Conservation (phyloP, 2,888 invertebrate species). For the Hypselothyrea guttata region DNA sequence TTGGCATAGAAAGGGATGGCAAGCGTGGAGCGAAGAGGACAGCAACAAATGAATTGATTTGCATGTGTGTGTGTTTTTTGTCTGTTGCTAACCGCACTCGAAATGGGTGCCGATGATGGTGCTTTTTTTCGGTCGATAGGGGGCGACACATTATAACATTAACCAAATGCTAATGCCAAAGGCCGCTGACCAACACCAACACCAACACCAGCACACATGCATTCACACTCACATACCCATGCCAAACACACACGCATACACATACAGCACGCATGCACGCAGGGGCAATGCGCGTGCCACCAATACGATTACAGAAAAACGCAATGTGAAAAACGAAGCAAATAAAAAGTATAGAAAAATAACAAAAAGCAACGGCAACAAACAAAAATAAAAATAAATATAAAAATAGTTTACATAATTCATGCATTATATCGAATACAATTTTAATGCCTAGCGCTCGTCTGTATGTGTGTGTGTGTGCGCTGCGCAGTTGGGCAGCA, state of each 20-base stretch:
- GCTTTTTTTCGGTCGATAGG: constrained; percentile 45
- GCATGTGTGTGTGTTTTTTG: constrained; percentile 10
- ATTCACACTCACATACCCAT: constrained; percentile 9
- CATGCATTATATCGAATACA: constrained; percentile 78
- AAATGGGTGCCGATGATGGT: constrained; percentile 42
- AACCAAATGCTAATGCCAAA: constrained; percentile 75
- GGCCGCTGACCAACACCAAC: constrained; percentile 47
- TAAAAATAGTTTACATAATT: constrained; percentile 78
- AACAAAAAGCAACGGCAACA: constrained; percentile 54
- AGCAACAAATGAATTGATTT: constrained; percentile 8
- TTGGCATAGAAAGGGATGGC: constrained; percentile 38
- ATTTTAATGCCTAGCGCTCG: constrained; percentile 61
- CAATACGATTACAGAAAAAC: constrained; percentile 59
- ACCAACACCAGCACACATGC: constrained; percentile 1
- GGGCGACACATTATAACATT: constrained; percentile 61
- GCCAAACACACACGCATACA: background rate
- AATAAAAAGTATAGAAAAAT: constrained; percentile 48
- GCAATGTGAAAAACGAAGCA: constrained; percentile 30
- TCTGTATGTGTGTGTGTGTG: constrained; percentile 17
- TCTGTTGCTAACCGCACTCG: constrained; percentile 71
- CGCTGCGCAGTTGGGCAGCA: constrained; percentile 32
- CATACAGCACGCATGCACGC: constrained; percentile 37
- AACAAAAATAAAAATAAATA: constrained; percentile 55
- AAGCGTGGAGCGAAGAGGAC: constrained; percentile 28
- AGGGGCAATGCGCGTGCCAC: constrained; percentile 38